phyloP scores from a whole-genome alignment of 2,113 vertebrate species.

The Oncorhynchus tshawytscha region DNA sequence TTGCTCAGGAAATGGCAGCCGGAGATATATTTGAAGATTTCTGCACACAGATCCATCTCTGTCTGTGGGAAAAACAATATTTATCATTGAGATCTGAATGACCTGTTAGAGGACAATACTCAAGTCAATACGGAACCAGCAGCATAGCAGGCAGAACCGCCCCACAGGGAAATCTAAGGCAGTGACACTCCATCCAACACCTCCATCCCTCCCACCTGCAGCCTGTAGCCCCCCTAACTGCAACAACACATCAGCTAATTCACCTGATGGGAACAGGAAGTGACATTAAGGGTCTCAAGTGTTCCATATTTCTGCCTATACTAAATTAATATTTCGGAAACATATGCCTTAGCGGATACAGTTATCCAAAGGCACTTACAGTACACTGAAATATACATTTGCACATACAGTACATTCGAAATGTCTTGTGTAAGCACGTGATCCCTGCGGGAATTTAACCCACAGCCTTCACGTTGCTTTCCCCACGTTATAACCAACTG shows the following conservation, averaged over 20 bases:
- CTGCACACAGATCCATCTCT: constrained; percentile 48
- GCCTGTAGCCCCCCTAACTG: not conserved
- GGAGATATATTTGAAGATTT: constrained; percentile 14
- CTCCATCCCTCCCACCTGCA: not conserved
- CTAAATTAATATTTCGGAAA: not conserved
- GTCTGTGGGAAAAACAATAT: constrained; percentile 52
- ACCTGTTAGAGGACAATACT: constrained; percentile 63
- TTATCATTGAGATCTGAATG: constrained; percentile 68
- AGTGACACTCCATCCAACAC: constrained; percentile 54
- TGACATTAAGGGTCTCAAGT: not conserved
- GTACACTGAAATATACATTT: no score
- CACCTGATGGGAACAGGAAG: not conserved
- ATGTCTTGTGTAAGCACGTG: no score
- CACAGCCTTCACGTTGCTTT: no score
- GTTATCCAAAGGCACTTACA: no score
- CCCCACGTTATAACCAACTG: no score
- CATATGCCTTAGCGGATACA: not conserved
- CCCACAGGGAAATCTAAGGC: constrained; percentile 72
- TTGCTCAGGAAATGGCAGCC: constrained; percentile 45
- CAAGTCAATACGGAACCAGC: constrained; percentile 52
- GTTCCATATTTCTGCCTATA: not conserved
- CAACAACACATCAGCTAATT: not conserved
- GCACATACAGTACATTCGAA: no score
- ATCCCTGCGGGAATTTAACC: no score
- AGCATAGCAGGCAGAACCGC: constrained; percentile 55